Percentiles rank a stretch among this genome's conserved stretches.
Evolutionary conservation across 2,888 invertebrate species (phyloP).

Genomic region (Meandrusa payeni): DNA sequence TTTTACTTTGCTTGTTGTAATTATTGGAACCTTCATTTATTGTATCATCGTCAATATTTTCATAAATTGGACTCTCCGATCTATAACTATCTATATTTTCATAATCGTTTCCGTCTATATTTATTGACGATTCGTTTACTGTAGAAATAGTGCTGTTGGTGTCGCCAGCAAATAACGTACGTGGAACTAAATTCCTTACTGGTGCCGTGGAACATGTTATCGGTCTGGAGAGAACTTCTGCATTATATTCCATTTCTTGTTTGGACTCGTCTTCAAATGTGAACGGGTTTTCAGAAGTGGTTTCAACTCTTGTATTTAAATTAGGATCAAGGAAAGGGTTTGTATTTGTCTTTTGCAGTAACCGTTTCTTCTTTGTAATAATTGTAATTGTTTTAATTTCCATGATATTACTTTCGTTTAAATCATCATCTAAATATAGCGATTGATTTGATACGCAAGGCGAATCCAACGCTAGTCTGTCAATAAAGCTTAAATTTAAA

Average conservation of each 20-base stretch:
- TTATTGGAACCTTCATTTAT: slow-evolving; percentile 33
- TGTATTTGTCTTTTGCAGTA: slow-evolving; percentile 51
- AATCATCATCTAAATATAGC: slow-evolving; percentile 68
- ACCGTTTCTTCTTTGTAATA: slow-evolving; percentile 63
- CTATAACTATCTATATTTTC: slow-evolving; percentile 64
- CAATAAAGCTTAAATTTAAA: slow-evolving; percentile 69
- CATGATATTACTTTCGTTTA: slow-evolving; percentile 78
- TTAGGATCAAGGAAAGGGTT: slow-evolving; percentile 71
- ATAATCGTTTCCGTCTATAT: slow-evolving; percentile 52
- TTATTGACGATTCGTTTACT: slow-evolving; percentile 54
- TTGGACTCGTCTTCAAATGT: slow-evolving; percentile 37
- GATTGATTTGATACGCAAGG: slow-evolving; percentile 63
- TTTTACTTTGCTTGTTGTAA: slow-evolving; percentile 71
- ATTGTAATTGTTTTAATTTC: slow-evolving; percentile 77
- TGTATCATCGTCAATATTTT: slow-evolving; percentile 53
- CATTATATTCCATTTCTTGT: slow-evolving; percentile 55
- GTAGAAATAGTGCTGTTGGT: slow-evolving; percentile 71
- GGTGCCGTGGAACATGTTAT: slow-evolving; percentile 28
- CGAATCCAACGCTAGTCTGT: slow-evolving; percentile 64
- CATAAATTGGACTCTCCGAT: slow-evolving; percentile 65
- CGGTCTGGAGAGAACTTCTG: slow-evolving; percentile 41
- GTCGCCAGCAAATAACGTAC: slow-evolving; percentile 59
- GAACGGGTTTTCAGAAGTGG: slow-evolving; percentile 55
- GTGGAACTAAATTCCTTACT: slow-evolving; percentile 47
- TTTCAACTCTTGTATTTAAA: slow-evolving; percentile 37